phyloP scores from a whole-genome alignment of 2,113 vertebrate genomes.

The Microtus oregoni region DNA sequence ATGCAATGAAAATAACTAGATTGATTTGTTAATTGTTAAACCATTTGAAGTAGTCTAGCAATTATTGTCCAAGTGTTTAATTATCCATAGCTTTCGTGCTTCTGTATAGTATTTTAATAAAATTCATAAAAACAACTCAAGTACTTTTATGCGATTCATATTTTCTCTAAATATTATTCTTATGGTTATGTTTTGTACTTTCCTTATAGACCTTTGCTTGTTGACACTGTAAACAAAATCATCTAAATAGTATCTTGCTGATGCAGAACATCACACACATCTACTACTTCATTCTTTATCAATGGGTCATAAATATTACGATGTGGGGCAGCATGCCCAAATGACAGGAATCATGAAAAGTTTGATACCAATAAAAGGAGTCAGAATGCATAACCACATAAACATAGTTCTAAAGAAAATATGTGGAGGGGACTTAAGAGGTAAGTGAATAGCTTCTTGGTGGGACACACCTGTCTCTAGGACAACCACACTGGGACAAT shows the following conservation, averaged over 20 bases:
- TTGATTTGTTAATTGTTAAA: not conserved
- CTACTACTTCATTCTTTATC: too few species aligned
- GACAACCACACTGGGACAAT: too few species aligned
- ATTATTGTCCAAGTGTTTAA: not conserved
- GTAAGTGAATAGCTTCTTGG: too few species aligned
- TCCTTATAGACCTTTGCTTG: not conserved
- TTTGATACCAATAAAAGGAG: not conserved
- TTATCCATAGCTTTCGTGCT: not conserved
- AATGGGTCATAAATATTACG: not conserved
- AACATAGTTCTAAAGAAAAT: not conserved
- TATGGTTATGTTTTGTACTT: not conserved
- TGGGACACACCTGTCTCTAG: too few species aligned
- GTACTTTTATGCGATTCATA: not conserved
- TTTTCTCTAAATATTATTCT: not conserved
- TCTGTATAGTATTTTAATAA: not conserved
- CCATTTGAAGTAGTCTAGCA: not conserved
- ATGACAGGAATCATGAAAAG: not conserved
- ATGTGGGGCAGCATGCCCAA: not conserved
- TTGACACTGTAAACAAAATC: not conserved
- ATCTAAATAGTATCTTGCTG: not conserved
- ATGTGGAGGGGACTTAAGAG: not conserved
- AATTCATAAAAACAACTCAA: not conserved
- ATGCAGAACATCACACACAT: not conserved
- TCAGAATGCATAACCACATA: not conserved
- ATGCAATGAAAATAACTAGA: not conserved